Base-by-base conservation (phyloP, 2,113 vertebrate species). In the Orthochromis malagaraziensis region DNA sequence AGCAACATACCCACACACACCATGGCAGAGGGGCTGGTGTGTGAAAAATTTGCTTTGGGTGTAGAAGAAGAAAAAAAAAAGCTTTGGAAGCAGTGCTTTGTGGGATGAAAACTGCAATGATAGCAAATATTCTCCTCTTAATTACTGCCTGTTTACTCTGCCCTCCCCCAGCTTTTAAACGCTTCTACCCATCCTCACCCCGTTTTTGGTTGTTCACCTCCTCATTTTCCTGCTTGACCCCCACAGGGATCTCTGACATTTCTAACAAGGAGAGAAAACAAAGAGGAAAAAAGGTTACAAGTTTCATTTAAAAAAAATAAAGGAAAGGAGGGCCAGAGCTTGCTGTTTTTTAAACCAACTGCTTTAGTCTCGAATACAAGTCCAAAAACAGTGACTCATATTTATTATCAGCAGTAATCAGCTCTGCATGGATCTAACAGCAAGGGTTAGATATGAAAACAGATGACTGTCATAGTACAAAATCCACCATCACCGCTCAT, bases 111-210 rank as follows among this genome's bases (percentile, higher is more conserved):
- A 95, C 84, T 95, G 96, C 95, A 95, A 94, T 95, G 91, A 95
- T 93, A 88, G 94, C 84, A 42, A 94, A 96, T 96, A 94, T 95
- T 95, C 93, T 91, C 75, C 89, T 95, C 92, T 93, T 96, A 96
- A 96, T 96, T 95, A 96, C 87, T 90, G 93, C 90, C 88, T 96
- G 94, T 96, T 96, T 96, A 96, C 93, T 93, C 92, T 96, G 84
- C 90, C 91, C 84, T 84, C 79, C 94, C 87, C 79, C 75, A 82
- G 84, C 84, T 83, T 90, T 88, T 87, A 87, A 89, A 84, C 17
- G 2, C 82, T 81, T 26, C 42, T 26, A 70, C 60, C 55, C 65
- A 33, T 82, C 79, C 42, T 79, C 75, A 89, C 88, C 21, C 21
- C 6, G 10, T 91, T 70, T 90, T 86, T 17, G 29, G 84, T 84